Evolutionary conservation across 2,113 vertebrate genomes (phyloP), one percentile per base, ranked within the genome.

Genomic region (Lophius piscatorius): DNA sequence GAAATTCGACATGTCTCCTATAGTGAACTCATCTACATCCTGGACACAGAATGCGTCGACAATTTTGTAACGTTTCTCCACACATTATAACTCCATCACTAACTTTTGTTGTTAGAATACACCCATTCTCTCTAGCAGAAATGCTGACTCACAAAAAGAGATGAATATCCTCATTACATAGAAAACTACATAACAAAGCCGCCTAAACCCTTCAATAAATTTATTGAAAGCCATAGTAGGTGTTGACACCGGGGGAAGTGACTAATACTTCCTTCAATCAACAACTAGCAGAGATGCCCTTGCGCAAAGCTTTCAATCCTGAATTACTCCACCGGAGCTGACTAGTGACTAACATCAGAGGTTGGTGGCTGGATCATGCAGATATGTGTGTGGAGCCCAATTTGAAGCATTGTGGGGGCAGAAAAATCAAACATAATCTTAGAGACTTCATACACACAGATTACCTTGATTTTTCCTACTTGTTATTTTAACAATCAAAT

Each of bases 221-320:
- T 52, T 28, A 63, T 12, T 45, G 35, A 59, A 65, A 72, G 35
- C 59, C 13, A 34, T 45, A 54, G 59, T 28, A 22, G 44, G 13
- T 39, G 14, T 41, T 21, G 23, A 34, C 61, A 17, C 71, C 50
- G 51, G 35, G 62, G 50, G 44, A 65, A 48, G 49, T 39, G 22
- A 77, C 45, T 55, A 64, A 57, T 55, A 59, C 51, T 39, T 29
- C 38, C 57, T 65, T 71, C 62, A 42, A 62, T 77, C 73, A 69
- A 69, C 60, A 63, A 16, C 73, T 60, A 28, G 51, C 33, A 59
- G 55, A 72, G 66, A 63, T 51, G 47, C 69, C 76, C 69, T 20
- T 68, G 62, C 72, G 78, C 57, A 67, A 79, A 74, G 64, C 69
- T 62, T 50, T 79, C 58, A 58, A 33, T 68, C 71, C 71, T 48